Conservation (phyloP, 2,797 vertebrate genomes). For the Coluber constrictor region DNA sequence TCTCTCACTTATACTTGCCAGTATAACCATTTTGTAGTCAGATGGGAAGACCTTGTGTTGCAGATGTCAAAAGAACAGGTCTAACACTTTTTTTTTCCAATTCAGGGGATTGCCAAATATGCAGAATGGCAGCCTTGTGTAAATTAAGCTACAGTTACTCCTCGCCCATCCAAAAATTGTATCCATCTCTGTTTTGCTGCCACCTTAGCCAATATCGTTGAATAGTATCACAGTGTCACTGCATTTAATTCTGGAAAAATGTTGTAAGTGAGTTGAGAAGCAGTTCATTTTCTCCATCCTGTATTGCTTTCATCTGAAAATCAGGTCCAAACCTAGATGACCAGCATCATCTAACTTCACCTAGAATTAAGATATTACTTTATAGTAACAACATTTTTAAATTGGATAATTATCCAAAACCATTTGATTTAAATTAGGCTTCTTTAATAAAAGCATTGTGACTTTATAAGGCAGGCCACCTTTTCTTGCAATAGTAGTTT, state of each 20-base stretch:
- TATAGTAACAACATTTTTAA: not conserved
- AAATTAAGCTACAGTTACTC: not conserved
- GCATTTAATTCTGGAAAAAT: not conserved
- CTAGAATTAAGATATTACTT: not conserved
- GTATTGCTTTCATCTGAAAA: not conserved
- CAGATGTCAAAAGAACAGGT: not conserved
- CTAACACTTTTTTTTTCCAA: not conserved
- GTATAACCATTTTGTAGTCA: not conserved
- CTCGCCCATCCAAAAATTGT: not conserved
- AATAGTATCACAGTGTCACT: not conserved
- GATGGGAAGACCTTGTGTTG: not conserved
- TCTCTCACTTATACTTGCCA: not conserved
- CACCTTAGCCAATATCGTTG: not conserved
- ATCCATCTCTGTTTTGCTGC: not conserved
- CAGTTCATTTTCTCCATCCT: not conserved
- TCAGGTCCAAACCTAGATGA: not conserved
- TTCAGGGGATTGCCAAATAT: not conserved
- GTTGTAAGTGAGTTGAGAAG: not conserved
- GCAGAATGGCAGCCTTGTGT: not conserved
- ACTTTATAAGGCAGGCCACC: not conserved
- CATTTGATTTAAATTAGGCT: not conserved
- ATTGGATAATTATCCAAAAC: not conserved
- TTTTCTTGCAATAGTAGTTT: not conserved
- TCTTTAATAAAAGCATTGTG: not conserved
- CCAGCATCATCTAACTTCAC: not conserved